Percentiles rank a stretch among this genome's conserved stretches.
These are phyloP conservation scores for Clivina fossor DNA, from an alignment of 2,888 invertebrate species.

Conservation along the genomic window DNA sequence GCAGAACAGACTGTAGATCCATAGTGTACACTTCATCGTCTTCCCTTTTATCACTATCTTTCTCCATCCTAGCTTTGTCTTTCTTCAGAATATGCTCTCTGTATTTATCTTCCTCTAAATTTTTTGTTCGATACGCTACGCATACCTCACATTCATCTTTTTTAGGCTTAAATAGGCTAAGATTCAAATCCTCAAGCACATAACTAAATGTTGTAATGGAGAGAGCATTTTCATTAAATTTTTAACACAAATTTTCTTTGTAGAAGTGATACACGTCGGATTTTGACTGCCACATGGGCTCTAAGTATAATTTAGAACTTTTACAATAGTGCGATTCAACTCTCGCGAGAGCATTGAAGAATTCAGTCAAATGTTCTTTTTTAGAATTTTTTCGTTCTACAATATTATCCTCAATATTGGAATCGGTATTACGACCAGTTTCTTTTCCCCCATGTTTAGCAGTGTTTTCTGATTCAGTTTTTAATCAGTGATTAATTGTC, in stretches of 20 bases:
- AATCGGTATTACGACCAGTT: constrained; percentile 7
- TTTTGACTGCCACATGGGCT: constrained; percentile 32
- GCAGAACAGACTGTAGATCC: too few relatives aligned
- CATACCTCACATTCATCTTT: constrained; percentile 41
- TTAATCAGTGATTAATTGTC: constrained; percentile 29
- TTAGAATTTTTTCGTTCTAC: background rate
- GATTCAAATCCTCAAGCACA: constrained; percentile 37
- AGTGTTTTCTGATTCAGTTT: background rate
- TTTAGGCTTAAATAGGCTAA: constrained; percentile 39
- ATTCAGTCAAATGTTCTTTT: constrained; percentile 21
- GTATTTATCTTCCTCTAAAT: constrained; percentile 39
- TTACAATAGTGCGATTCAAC: constrained; percentile 42
- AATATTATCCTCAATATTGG: background rate
- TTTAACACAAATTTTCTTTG: constrained; percentile 31
- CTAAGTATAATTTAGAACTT: constrained; percentile 39
- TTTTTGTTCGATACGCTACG: constrained; percentile 39
- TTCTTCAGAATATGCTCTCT: constrained; percentile 36
- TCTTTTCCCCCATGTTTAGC: constrained; percentile 1
- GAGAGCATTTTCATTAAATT: constrained; percentile 22
- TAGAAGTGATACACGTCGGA: constrained; percentile 36
- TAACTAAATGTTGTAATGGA: constrained; percentile 36
- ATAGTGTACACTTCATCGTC: too few relatives aligned
- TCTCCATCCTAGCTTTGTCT: constrained; percentile 40
- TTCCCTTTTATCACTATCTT: constrained; percentile 39
- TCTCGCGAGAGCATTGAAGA: constrained; percentile 38